phyloP scores from a whole-genome alignment of 2,888 invertebrate genomes.

The Macrophya annulata region DNA sequence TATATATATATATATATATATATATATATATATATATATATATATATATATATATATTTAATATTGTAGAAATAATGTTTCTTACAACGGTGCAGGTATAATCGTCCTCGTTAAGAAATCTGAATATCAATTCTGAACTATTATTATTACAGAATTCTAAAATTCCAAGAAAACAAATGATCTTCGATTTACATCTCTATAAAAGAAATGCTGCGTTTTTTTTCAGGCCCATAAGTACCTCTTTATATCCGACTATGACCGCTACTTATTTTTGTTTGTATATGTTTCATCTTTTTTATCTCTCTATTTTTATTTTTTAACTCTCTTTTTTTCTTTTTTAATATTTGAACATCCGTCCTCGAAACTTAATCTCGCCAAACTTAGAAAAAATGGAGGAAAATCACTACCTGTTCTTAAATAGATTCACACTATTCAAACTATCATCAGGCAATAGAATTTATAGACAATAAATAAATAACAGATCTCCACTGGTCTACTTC shows the following conservation, averaged over 20 bases:
- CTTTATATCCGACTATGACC: neutral
- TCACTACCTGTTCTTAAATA: neutral
- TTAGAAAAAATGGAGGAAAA: neutral
- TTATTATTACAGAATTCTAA: neutral
- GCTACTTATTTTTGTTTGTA: neutral
- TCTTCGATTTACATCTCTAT: neutral
- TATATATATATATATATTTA: too few relatives aligned
- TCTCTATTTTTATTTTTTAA: neutral
- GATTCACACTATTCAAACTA: neutral
- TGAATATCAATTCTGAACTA: neutral
- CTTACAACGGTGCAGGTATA: neutral
- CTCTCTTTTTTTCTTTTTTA: neutral
- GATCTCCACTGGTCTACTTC: constrained; percentile 10
- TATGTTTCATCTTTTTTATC: neutral
- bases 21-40: too few relatives aligned
- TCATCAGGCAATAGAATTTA: constrained; percentile 1
- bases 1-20: too few relatives aligned
- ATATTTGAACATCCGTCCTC: constrained; percentile 11
- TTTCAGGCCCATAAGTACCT: constrained; percentile 1
- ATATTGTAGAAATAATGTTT: constrained; percentile 26
- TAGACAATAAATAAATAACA: constrained; percentile 35
- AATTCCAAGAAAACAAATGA: neutral
- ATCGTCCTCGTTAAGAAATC: constrained; percentile 3
- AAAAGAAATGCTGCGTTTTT: neutral
- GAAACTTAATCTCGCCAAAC: neutral